Base-by-base conservation (phyloP, 2,888 invertebrate species). In the Xestoiulus laeticollis region DNA sequence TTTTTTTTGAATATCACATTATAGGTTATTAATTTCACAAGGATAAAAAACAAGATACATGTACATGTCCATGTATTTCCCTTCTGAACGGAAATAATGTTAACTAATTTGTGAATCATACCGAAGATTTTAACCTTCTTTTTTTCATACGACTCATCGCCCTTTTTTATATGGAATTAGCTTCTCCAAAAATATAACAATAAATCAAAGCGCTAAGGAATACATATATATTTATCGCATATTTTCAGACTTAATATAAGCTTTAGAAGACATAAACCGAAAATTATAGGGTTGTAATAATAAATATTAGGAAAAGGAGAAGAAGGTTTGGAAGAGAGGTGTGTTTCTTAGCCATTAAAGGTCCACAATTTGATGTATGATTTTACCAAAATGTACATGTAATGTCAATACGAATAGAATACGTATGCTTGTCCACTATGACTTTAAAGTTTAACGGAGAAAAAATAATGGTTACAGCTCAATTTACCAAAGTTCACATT, bases 231-330 rank as follows among this genome's bases (percentile, higher is more conserved):
- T 68, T 68, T 59, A 26, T 68, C 8, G 12, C 68, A 26, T 78
- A 30, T 30, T 78, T 68, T 22, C 78, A 30, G 3, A 30, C 16
- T 14, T 30, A 30, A 78, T 78, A 78, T 78, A 78, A 78, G 30
- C 78, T 32, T 78, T 30, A 30, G 30, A 78, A 78, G 30, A 30
- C 78, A 48, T 68, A 68, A 68, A 22, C 26, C 68, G 10, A 26
- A 68, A 26, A 68, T 22, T 68, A 68, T 68, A 22, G 68, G 68
- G 22, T 68, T 26, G 68, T 10, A 68, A 78, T 30, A 32, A 78
- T 78, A 30, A 78, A 78, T 78, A 78, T 78, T 78, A 14, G 30
- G 78, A 78, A 78, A 78, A 78, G 16, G 78, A 78, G 48, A 32
- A 78, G 78, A 78, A 30, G 78, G 78, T 30, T 14, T 30, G 78